Base-by-base conservation (phyloP, 2,888 invertebrate species). In the Dichetophora obliterata region DNA sequence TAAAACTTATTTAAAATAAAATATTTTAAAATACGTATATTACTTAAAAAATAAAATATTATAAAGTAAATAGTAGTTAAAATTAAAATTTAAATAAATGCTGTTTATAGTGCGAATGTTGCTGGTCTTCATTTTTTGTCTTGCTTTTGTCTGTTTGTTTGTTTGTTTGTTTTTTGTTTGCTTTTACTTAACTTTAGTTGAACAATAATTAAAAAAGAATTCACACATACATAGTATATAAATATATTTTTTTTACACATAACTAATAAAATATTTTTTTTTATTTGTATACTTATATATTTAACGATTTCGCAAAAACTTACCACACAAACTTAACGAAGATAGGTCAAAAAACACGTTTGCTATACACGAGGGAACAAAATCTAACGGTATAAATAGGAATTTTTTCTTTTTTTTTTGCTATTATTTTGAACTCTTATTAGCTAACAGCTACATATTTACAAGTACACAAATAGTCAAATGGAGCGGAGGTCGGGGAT, bases 251-350 rank as follows among this genome's bases (percentile, higher is more conserved):
- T 14, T 66, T 22, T 43, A 66, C 3, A 48, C 8, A 43, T 66
- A 5, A 63, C n/a, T 63, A 9, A 3, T 34, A 14, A 63, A 34
- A n/a, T n/a, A n/a, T n/a, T n/a, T 63, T 37, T 5, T 6, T 6
- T 37, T 31, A n/a, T 34, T 31, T 19, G 3, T 54, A 54, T 54
- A 54, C 11, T 19, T 54, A 54, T 19, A 54, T 19, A 19, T 31
- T 43, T 43, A 43, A 66, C 34, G 59, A 59, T 59, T 59, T 59
- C 14, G 11, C 11, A 37, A 65, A 31, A 34, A 66, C 66, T 66
- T 66, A 43, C 66, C 43, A 19, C 48, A 37, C 43, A 66, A 66
- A 66, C 68, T 68, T 68, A 50, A 68, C 68, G 66, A 52, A 68
- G 68, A 50, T 14, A 50, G 2, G 4, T 24, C 11, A 34, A 19